Conservation (phyloP, 2,797 vertebrate genomes). For the Cyprinella venusta region DNA sequence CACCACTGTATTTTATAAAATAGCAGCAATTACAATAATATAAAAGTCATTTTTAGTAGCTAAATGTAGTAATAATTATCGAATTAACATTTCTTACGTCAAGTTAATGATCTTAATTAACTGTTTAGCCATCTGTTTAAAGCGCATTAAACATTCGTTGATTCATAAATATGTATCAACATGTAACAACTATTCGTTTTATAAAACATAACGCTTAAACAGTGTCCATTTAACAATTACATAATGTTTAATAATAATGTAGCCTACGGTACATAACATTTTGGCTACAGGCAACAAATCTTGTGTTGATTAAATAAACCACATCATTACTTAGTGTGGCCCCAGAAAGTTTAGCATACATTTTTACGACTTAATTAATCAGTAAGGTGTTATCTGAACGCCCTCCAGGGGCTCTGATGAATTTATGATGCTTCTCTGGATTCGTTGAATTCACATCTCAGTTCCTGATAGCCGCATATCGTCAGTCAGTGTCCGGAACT, state of each 20-base stretch:
- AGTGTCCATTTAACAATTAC: not conserved
- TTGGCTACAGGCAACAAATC: not conserved
- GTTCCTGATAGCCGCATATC: constrained; percentile 39
- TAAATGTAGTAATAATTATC: not conserved
- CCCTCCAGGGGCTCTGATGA: not conserved
- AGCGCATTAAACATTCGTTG: not conserved
- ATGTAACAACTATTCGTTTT: not conserved
- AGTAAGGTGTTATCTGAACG: not conserved
- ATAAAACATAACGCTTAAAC: not conserved
- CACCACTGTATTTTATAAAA: not conserved
- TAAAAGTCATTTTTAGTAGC: not conserved
- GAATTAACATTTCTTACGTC: not conserved
- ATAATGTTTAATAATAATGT: not conserved
- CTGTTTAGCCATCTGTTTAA: not conserved
- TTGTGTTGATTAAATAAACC: not conserved
- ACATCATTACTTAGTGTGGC: not conserved
- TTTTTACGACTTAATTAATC: constrained; percentile 1
- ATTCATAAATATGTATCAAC: not conserved
- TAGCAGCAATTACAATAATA: not conserved
- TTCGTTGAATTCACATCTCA: constrained; percentile 32
- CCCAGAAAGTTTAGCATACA: not conserved
- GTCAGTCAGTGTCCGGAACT: constrained; percentile 43
- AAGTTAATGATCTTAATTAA: not conserved
- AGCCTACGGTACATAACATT: too few relatives aligned
- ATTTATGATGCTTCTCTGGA: constrained; percentile 30